These are phyloP conservation scores for Phrynosoma platyrhinos DNA, from an alignment of 2,113 vertebrate genomes.

Conservation along the genomic window DNA sequence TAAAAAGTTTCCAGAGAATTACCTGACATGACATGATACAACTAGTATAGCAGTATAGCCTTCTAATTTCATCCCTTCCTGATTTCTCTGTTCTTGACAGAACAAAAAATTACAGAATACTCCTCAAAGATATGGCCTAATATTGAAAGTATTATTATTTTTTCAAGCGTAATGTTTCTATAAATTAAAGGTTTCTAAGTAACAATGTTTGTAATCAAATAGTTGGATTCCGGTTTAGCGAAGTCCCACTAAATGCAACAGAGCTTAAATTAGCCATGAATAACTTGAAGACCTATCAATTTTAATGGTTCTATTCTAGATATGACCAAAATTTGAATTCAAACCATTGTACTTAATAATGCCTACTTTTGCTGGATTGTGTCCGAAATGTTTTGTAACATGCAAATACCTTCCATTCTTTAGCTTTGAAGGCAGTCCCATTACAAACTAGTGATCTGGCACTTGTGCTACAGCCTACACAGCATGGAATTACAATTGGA, in stretches of 20 bases:
- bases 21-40: background rate
- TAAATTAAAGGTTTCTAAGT: background rate
- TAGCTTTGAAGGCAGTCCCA: background rate
- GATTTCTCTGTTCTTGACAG: background rate
- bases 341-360: background rate
- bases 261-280: too few relatives aligned
- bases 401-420: background rate
- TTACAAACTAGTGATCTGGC: background rate
- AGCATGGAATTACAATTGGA: background rate
- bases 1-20: background rate
- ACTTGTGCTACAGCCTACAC: background rate
- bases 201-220: background rate
- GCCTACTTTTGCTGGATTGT: background rate
- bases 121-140: background rate
- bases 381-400: background rate
- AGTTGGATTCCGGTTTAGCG: background rate
- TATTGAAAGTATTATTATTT: background rate
- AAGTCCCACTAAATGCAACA: background rate
- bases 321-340: background rate
- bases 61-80: background rate
- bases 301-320: background rate
- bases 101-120: background rate
- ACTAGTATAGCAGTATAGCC: background rate
- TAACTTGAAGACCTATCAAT: background rate
- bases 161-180: background rate